Conservation (phyloP, 2,888 invertebrate species). For the Catocala sponsa region DNA sequence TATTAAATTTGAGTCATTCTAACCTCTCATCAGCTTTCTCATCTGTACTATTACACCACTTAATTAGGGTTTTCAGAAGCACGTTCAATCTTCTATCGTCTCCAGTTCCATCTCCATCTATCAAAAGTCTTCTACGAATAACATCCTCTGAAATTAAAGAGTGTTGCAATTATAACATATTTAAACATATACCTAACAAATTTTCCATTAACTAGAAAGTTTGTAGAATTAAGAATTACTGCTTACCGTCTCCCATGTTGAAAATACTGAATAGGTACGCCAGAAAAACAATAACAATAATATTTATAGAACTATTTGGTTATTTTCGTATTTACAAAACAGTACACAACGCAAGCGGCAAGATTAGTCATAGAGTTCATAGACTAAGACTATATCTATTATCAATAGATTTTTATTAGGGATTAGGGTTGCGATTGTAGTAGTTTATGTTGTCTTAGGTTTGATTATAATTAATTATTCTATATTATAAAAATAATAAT, state of each 20-base stretch:
- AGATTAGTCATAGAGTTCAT: no score
- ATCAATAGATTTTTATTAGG: no score
- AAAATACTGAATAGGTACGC: background rate
- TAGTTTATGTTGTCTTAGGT: no score
- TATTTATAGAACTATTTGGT: background rate
- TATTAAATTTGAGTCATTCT: constrained; percentile 34
- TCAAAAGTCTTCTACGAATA: constrained; percentile 95
- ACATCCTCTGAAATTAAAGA: constrained; percentile 93
- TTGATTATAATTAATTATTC: no score
- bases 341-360: no score
- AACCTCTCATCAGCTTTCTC: constrained; percentile 91
- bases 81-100: constrained; percentile 97
- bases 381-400: no score
- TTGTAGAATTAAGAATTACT: background rate
- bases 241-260: constrained; percentile 62
- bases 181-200: no score
- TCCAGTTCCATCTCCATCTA: constrained; percentile 99
- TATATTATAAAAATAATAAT: no score
- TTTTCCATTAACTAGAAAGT: no score
- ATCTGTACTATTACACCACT: constrained; percentile 92
- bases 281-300: no score
- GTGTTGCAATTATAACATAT: background rate
- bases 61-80: constrained; percentile 94
- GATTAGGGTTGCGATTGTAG: no score
- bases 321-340: no score